These are phyloP conservation scores for Melanotaenia parkinsoni DNA, from an alignment of 2,797 vertebrate species.

Conservation along the genomic window DNA sequence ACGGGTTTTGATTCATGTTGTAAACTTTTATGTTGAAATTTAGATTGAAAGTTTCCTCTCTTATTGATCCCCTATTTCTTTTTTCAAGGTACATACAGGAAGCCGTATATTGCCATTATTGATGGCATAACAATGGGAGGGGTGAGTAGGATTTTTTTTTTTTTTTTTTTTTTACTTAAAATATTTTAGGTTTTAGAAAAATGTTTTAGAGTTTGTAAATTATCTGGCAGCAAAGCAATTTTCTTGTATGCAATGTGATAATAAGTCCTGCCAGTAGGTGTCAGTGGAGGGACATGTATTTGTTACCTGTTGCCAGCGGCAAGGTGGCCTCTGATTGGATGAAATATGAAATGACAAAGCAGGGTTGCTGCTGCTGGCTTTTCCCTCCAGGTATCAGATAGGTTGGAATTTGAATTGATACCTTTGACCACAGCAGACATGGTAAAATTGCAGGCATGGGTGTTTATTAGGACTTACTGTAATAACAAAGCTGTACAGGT, in stretches of 20 bases:
- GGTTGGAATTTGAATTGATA: slow-evolving; percentile 28
- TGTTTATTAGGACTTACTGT: not conserved
- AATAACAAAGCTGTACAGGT: not conserved
- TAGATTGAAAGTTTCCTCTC: not conserved
- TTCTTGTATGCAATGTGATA: not conserved
- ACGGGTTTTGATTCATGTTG: not conserved
- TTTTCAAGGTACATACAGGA: slow-evolving; percentile 85
- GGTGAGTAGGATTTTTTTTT: slow-evolving; percentile 84
- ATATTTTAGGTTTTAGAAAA: not conserved
- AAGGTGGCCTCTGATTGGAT: slow-evolving; percentile 69
- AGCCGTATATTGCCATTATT: slow-evolving; percentile 93
- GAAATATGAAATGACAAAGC: slow-evolving; percentile 52
- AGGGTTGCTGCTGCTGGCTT: slow-evolving; percentile 39
- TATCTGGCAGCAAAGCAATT: accelerated
- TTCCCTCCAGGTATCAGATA: slow-evolving; percentile 39
- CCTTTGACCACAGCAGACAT: not conserved
- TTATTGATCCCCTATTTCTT: slow-evolving; percentile 37
- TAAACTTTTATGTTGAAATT: not conserved
- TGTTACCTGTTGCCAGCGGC: slow-evolving; percentile 34
- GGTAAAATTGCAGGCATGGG: not conserved
- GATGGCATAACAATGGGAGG: slow-evolving; percentile 98
- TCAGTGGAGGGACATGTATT: slow-evolving; percentile 48
- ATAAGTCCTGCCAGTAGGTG: slow-evolving; percentile 56
- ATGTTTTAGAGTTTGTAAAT: not conserved
- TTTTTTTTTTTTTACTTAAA: not conserved